Evolutionary conservation across 2,888 invertebrate species (phyloP).

Genomic region (Electrophaes corylata): DNA sequence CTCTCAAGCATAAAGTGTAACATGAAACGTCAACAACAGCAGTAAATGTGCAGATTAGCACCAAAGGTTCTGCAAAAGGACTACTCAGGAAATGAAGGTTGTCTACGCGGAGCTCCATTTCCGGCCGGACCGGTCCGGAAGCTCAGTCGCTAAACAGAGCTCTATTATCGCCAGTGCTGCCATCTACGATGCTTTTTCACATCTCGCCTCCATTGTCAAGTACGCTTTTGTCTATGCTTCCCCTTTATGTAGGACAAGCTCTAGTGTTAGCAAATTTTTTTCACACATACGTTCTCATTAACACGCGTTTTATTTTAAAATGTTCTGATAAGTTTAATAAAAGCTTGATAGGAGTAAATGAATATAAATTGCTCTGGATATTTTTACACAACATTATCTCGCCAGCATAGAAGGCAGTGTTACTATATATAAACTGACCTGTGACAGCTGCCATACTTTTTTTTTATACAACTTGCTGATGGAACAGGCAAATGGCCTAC

Average conservation of each 20-base stretch:
- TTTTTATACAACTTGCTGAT: too few relatives aligned
- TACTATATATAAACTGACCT: too few relatives aligned
- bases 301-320: too few relatives aligned
- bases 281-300: too few relatives aligned
- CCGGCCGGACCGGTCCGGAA: slow-evolving; percentile 63
- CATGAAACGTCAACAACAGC: slow-evolving; percentile 42
- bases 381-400: too few relatives aligned
- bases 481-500: too few relatives aligned
- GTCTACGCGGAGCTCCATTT: slow-evolving; percentile 74
- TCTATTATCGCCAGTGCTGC: slow-evolving; percentile 63
- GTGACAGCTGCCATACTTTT: too few relatives aligned
- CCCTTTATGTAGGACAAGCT: slow-evolving; percentile 13
- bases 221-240: slow-evolving; percentile 45
- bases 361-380: too few relatives aligned
- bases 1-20: slow-evolving; percentile 16
- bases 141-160: slow-evolving; percentile 61
- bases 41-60: slow-evolving; percentile 37
- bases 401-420: too few relatives aligned
- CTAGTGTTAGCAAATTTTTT: background rate
- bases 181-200: slow-evolving; percentile 61
- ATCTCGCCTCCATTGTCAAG: slow-evolving; percentile 56
- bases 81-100: slow-evolving; percentile 75
- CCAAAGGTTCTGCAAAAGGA: slow-evolving; percentile 56
- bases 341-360: too few relatives aligned
- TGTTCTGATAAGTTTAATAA: too few relatives aligned